Evolutionary conservation across 35 echinoderm and acorn worm genomes (phyloP).

Genomic region (Ophiothrix spiculata): DNA sequence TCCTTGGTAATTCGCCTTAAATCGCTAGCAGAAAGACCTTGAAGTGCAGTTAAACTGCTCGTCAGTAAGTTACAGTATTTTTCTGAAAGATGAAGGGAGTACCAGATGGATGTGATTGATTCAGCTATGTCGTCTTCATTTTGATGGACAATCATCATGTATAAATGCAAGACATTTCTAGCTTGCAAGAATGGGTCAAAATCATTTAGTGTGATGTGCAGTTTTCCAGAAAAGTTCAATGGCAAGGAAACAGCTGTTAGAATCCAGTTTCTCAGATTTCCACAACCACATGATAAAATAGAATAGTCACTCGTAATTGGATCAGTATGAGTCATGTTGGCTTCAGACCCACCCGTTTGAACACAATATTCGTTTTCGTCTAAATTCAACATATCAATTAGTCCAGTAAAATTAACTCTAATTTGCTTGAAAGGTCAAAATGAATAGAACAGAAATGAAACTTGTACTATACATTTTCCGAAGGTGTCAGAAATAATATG

Average conservation of each 20-base stretch:
- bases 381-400: neutral
- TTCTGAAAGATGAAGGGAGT: conserved; percentile 37
- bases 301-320: conserved; percentile 1
- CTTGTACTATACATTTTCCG: too few species aligned
- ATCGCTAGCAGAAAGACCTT: neutral
- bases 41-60: neutral
- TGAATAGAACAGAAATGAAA: too few species aligned
- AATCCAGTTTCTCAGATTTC: conserved; percentile 42
- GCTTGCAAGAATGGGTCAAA: conserved; percentile 44
- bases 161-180: conserved; percentile 65
- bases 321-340: too few species aligned
- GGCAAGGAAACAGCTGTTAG: conserved; percentile 56
- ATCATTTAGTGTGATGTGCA: conserved; percentile 46
- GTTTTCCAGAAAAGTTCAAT: conserved; percentile 35
- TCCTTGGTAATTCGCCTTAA: conserved; percentile 12
- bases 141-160: conserved; percentile 41
- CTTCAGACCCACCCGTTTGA: neutral
- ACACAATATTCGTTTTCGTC: neutral
- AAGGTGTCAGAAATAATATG: too few species aligned
- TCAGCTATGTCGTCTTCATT: neutral
- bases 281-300: conserved; percentile 47
- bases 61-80: conserved; percentile 35
- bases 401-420: too few species aligned
- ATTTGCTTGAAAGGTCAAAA: too few species aligned
- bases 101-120: conserved; percentile 38